A percentile compares a stretch with the other conserved stretches of the same genome.
These are phyloP conservation scores for Cariama cristata DNA, from an alignment of 2,113 vertebrate genomes.

Conservation along the genomic window DNA sequence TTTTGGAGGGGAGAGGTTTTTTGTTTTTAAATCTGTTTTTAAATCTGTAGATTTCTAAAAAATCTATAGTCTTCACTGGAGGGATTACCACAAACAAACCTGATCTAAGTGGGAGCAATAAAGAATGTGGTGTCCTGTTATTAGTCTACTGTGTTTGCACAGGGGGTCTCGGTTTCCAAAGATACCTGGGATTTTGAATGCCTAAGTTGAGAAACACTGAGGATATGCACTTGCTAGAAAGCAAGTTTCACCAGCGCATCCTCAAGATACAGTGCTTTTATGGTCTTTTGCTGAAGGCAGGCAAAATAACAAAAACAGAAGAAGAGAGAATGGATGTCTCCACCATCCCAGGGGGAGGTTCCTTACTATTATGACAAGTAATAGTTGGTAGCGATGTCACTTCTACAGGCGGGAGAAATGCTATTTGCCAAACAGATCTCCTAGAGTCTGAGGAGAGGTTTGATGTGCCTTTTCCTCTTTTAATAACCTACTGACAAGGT, in stretches of 20 bases:
- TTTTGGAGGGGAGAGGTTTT: no score
- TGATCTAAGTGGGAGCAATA: not conserved
- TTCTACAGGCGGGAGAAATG: not conserved
- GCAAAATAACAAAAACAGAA: not conserved
- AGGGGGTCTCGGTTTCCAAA: not conserved
- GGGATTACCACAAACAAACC: not conserved
- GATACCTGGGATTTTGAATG: not conserved
- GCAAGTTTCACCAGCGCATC: not conserved
- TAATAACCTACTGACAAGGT: not conserved
- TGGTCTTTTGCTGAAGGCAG: not conserved
- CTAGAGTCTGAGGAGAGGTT: not conserved
- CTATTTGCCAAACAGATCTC: not conserved
- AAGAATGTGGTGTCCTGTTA: not conserved
- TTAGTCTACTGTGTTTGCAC: not conserved
- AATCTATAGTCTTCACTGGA: not conserved
- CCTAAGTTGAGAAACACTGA: not conserved
- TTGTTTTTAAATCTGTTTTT: no score
- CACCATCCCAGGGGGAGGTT: not conserved
- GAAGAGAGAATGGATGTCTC: not conserved
- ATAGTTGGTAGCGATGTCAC: not conserved
- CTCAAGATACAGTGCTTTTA: not conserved
- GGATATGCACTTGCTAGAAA: not conserved
- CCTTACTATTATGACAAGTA: not conserved
- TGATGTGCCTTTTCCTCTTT: not conserved
- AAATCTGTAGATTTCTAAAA: no score